Evolutionary conservation across 2,888 invertebrate species (phyloP).

Genomic region (Drosophila kambysellisi): DNA sequence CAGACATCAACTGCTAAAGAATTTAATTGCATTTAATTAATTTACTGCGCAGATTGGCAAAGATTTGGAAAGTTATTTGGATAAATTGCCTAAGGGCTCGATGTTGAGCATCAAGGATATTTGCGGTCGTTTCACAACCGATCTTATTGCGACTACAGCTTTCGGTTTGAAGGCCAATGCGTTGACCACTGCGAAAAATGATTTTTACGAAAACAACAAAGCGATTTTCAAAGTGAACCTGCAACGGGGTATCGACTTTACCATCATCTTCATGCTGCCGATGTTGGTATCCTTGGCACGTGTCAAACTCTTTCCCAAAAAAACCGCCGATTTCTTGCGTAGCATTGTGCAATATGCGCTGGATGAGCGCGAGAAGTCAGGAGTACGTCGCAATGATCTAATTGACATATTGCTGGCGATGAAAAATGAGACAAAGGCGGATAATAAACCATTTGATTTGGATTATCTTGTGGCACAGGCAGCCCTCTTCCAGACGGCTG

Average conservation of each 20-base stretch:
- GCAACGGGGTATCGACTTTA: constrained; percentile 57
- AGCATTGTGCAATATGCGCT: constrained; percentile 82
- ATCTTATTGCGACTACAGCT: constrained; percentile 85
- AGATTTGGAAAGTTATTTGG: constrained; percentile 55
- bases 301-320: constrained; percentile 61
- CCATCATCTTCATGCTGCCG: constrained; percentile 64
- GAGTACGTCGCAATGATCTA: constrained; percentile 83
- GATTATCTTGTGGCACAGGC: constrained; percentile 82
- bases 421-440: constrained; percentile 63
- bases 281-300: constrained; percentile 54
- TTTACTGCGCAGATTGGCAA: constrained; percentile 55
- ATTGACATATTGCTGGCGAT: constrained; percentile 85
- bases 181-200: constrained; percentile 78
- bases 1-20: not conserved
- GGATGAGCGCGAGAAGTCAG: constrained; percentile 81
- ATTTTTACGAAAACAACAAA: constrained; percentile 78
- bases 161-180: constrained; percentile 85
- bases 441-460: constrained; percentile 16
- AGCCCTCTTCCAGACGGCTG: constrained; percentile 81
- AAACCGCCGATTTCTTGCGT: constrained; percentile 76
- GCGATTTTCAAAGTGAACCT: constrained; percentile 54
- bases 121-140: constrained; percentile 78
- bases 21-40: not conserved
- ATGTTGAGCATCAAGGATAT: constrained; percentile 45
- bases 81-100: not conserved